These are phyloP conservation scores for Campylomormyrus tamandua DNA, from an alignment of 2,113 vertebrate genomes.

Conservation along the genomic window DNA sequence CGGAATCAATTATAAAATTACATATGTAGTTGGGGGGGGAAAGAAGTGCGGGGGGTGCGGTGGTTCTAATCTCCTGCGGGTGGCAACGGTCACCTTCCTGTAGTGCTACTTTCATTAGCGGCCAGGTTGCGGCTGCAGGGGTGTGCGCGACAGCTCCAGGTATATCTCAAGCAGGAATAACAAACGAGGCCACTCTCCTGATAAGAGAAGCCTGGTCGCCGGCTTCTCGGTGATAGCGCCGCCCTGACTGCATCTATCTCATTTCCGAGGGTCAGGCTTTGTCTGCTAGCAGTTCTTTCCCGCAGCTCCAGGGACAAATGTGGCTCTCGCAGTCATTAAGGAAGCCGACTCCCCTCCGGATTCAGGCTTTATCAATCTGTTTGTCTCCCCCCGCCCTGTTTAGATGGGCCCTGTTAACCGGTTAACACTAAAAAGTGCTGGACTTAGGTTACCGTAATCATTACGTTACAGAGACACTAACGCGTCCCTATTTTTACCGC, in stretches of 20 bases:
- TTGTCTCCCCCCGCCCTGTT: not conserved
- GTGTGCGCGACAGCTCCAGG: slow-evolving; percentile 65
- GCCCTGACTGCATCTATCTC: slow-evolving; percentile 55
- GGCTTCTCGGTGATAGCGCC: slow-evolving; percentile 61
- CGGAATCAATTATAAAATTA: slow-evolving; percentile 78
- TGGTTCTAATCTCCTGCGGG: slow-evolving; percentile 68
- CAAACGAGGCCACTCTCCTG: slow-evolving; percentile 73
- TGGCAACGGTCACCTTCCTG: slow-evolving; percentile 66
- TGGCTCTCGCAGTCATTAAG: slow-evolving; percentile 30
- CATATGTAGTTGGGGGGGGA: slow-evolving; percentile 62
- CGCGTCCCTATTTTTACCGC: not conserved
- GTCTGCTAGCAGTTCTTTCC: slow-evolving; percentile 37
- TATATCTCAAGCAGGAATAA: slow-evolving; percentile 72
- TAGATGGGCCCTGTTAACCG: not conserved
- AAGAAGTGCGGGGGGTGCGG: slow-evolving; percentile 36
- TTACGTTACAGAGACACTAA: not conserved
- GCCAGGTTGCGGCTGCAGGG: slow-evolving; percentile 63
- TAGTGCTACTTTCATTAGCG: slow-evolving; percentile 72
- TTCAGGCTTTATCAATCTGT: slow-evolving; percentile 4
- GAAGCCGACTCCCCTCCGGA: slow-evolving; percentile 17
- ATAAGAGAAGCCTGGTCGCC: slow-evolving; percentile 71
- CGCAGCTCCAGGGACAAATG: slow-evolving; percentile 63
- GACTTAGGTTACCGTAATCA: not conserved
- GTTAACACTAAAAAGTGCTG: not conserved
- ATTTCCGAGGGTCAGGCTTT: slow-evolving; percentile 66